Conservation (phyloP, 2,113 vertebrate species). For the Castor canadensis region DNA sequence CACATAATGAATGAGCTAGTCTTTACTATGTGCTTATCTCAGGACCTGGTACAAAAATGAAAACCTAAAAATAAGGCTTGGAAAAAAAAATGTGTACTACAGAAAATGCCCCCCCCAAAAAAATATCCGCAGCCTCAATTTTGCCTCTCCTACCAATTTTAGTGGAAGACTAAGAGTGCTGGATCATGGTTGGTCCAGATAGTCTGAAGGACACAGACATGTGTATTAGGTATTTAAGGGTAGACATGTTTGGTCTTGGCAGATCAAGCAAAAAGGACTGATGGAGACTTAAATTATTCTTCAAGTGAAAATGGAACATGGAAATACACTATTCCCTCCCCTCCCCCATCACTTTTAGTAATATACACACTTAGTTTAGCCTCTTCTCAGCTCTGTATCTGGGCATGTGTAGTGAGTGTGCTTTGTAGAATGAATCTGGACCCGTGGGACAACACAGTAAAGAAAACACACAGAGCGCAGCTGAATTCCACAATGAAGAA, state of each 20-base stretch:
- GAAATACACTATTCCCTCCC: background rate
- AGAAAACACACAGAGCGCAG: background rate
- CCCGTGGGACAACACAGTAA: rapidly evolving
- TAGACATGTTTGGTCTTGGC: background rate
- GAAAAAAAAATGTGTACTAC: background rate
- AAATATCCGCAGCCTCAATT: background rate
- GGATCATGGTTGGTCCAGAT: rapidly evolving
- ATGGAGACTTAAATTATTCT: background rate
- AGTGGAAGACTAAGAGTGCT: background rate
- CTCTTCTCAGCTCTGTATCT: background rate
- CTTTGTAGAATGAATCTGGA: background rate
- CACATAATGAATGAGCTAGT: slow-evolving; percentile 8
- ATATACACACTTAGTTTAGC: background rate
- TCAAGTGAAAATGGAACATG: background rate
- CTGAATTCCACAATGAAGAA: background rate
- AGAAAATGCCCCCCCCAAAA: background rate
- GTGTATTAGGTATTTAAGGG: background rate
- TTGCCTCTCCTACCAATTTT: background rate
- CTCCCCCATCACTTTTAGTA: background rate
- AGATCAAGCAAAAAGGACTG: background rate
- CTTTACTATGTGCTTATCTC: slow-evolving; percentile 28
- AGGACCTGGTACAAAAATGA: background rate
- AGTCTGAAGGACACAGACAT: rapidly evolving
- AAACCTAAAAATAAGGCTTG: background rate
- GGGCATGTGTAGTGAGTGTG: too few relatives aligned